Percentiles rank a stretch among this genome's conserved stretches.
phyloP scores from a whole-genome alignment of 2,888 invertebrate genomes.

The Trachelus iudaicus region DNA sequence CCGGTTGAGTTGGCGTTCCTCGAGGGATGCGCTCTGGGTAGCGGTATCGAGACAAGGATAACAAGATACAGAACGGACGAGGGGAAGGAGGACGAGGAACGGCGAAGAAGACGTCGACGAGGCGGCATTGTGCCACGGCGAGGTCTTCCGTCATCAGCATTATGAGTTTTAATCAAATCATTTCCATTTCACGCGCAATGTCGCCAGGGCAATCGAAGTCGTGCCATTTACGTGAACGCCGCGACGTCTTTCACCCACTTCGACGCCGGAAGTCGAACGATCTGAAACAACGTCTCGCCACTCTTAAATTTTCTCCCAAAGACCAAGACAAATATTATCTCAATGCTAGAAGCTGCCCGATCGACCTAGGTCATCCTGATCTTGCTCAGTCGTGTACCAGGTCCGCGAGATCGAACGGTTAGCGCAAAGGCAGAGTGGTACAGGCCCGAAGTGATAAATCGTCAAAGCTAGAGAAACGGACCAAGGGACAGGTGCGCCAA shows the following conservation, averaged over 20 bases:
- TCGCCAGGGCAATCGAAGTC: background rate
- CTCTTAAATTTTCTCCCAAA: background rate
- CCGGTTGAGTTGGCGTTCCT: constrained; percentile 32
- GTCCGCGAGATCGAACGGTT: background rate
- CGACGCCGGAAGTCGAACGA: background rate
- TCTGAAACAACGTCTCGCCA: background rate
- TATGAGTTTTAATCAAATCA: constrained; percentile 62
- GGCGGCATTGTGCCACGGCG: constrained; percentile 44
- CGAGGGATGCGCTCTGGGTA: constrained; percentile 26
- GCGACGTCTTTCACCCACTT: background rate
- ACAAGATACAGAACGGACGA: background rate
- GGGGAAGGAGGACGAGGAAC: constrained; percentile 8
- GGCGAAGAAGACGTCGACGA: constrained; percentile 30
- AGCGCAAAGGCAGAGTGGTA: background rate
- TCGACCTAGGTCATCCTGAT: background rate
- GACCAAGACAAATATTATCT: background rate
- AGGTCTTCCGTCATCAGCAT: constrained; percentile 53
- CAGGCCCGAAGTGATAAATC: background rate
- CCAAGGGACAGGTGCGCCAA: constrained; percentile 46
- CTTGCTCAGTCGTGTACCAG: background rate
- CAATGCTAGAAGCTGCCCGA: background rate
- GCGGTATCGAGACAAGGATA: background rate
- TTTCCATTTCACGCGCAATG: constrained; percentile 35
- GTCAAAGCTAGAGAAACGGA: background rate
- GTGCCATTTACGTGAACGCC: background rate